Conservation (phyloP, 2,888 invertebrate genomes). For the Neelides folsomi region DNA sequence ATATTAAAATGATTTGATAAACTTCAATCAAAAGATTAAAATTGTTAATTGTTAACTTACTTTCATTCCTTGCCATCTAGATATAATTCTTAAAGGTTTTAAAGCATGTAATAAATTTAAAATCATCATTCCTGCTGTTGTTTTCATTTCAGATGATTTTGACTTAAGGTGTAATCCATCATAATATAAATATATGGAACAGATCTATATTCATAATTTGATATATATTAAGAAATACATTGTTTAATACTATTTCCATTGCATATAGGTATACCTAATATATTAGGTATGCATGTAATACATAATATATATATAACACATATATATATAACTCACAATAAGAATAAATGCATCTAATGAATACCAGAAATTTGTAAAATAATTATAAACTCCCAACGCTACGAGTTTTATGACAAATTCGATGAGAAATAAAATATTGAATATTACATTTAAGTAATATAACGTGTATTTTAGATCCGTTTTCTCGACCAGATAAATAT, state of each 20-base stretch:
- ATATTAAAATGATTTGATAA: no score
- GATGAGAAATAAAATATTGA: constrained; percentile 77
- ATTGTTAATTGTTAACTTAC: constrained; percentile 39
- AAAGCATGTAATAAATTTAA: constrained; percentile 65
- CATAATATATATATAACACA: no score
- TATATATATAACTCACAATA: constrained; percentile 54
- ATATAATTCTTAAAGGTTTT: constrained; percentile 81
- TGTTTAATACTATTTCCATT: no score
- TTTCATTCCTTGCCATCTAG: constrained; percentile 96
- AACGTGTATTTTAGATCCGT: constrained; percentile 64
- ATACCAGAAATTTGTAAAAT: constrained; percentile 94
- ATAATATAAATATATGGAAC: no score
- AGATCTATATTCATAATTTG: no score
- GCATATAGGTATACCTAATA: no score
- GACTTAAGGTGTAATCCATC: no score
- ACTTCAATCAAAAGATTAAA: no score
- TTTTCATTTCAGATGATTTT: no score
- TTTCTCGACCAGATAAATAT: constrained; percentile 88
- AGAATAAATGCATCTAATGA: constrained; percentile 91
- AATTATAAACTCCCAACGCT: constrained; percentile 83
- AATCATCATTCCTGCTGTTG: background rate
- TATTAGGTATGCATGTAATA: no score
- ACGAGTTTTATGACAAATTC: constrained; percentile 95
- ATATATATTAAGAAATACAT: no score
- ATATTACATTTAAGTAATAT: constrained; percentile 77